Evolutionary conservation across 1,140 invertebrate species (phyloP).

Genomic region (Augochlora pura): DNA sequence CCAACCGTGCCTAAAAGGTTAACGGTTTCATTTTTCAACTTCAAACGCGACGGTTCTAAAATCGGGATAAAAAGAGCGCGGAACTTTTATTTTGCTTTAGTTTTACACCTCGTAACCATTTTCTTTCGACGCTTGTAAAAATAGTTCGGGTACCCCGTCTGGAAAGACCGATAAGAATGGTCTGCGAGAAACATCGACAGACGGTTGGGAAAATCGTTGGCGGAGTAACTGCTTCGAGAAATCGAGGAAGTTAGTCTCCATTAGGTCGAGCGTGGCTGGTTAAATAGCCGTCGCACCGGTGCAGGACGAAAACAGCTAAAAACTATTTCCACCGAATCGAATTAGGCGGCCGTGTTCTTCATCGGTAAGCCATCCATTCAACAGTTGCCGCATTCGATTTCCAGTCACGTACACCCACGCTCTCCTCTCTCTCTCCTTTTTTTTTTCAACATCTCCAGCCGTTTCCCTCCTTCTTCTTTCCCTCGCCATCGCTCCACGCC

Average conservation of each 20-base stretch:
- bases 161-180: background rate
- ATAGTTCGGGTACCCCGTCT: background rate
- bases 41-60: too few relatives aligned
- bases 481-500: background rate
- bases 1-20: too few relatives aligned
- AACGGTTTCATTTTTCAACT: too few relatives aligned
- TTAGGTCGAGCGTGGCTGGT: conserved; percentile 7
- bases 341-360: conserved; percentile 70
- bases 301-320: conserved; percentile 34
- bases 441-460: background rate
- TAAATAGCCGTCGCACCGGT: conserved; percentile 18
- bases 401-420: conserved; percentile 65
- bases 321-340: conserved; percentile 70
- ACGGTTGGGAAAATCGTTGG: conserved; percentile 10
- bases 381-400: conserved; percentile 68
- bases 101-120: background rate
- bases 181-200: conserved; percentile 1
- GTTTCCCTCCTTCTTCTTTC: conserved; percentile 15
- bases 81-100: too few relatives aligned
- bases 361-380: conserved; percentile 70
- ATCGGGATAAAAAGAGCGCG: too few relatives aligned
- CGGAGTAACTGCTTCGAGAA: background rate
- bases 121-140: background rate
- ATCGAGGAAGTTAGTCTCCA: conserved; percentile 23
- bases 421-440: background rate